A percentile compares a stretch with the other conserved stretches of the same genome.
phyloP scores from a whole-genome alignment of 2,888 invertebrate genomes.

The Hyles lineata region DNA sequence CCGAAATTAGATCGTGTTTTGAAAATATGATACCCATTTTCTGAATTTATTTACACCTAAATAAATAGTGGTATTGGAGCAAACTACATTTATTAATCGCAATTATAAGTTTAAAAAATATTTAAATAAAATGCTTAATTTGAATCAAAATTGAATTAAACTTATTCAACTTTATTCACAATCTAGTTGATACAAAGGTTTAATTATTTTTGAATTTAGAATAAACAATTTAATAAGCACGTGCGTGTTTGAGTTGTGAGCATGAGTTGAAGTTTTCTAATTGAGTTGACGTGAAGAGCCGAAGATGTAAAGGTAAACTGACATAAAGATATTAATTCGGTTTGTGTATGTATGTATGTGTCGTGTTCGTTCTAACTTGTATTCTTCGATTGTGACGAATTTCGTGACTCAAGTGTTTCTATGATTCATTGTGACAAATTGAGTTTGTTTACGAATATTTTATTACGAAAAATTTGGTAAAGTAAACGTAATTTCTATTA shows the following conservation, averaged over 20 bases:
- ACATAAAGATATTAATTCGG: constrained; percentile 18
- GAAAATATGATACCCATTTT: neutral
- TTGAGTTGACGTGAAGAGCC: constrained; percentile 2
- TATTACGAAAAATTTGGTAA: neutral
- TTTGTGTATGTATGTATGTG: constrained; percentile 27
- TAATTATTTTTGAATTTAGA: neutral
- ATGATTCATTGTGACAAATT: neutral
- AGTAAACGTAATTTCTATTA: neutral
- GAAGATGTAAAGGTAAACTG: constrained; percentile 26
- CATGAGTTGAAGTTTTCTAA: constrained; percentile 2
- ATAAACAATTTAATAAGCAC: neutral
- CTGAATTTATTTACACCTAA: neutral
- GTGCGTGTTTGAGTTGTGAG: neutral
- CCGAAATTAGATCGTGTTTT: neutral
- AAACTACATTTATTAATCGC: too few relatives aligned
- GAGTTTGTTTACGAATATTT: neutral
- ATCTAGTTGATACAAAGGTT: neutral
- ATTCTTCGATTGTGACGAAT: neutral
- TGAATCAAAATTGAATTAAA: neutral
- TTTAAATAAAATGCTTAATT: too few relatives aligned
- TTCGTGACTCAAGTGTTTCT: neutral
- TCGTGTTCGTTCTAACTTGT: constrained; percentile 29
- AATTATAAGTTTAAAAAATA: too few relatives aligned
- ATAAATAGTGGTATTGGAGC: neutral
- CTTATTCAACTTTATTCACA: neutral